A percentile compares a stretch with the other conserved stretches of the same genome.
Evolutionary conservation across 37 sponge, comb jelly and placozoan genomes (phyloP).

Genomic region (Amphimedon queenslandica): DNA sequence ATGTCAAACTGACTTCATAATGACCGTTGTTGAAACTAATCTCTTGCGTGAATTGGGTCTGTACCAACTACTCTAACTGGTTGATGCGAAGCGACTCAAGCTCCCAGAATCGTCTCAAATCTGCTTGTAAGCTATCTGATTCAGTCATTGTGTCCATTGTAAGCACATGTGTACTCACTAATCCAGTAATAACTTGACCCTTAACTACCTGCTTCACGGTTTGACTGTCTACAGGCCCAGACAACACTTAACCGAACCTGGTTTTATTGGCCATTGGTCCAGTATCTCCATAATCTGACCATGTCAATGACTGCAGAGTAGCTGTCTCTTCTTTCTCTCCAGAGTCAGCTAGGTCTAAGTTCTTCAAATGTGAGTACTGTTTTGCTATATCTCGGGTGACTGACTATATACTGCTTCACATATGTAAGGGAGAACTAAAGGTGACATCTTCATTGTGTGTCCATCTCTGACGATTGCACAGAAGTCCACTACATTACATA

Average conservation of each 20-base stretch:
- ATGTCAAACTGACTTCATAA: no score
- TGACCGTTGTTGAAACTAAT: not conserved
- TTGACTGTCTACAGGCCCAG: not conserved
- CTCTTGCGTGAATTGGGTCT: no score
- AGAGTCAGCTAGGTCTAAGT: not conserved
- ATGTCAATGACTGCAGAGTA: not conserved
- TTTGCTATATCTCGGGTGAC: no score
- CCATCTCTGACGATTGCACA: no score
- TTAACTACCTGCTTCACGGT: no score
- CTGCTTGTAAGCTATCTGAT: no score
- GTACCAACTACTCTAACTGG: not conserved
- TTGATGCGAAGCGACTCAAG: not conserved
- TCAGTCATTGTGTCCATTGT: not conserved
- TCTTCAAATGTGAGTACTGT: not conserved
- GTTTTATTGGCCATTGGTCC: not conserved
- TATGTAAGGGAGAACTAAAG: not conserved
- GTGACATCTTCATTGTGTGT: not conserved
- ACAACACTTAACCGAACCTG: not conserved
- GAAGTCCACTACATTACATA: not conserved
- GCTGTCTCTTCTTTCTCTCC: not conserved
- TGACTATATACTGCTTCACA: not conserved
- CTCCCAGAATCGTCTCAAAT: not conserved
- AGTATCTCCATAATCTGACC: not conserved
- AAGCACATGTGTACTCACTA: not conserved
- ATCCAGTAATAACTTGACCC: not conserved